Conservation (phyloP, 2,888 invertebrate genomes). For the Drosophila pseudotalamancana region DNA sequence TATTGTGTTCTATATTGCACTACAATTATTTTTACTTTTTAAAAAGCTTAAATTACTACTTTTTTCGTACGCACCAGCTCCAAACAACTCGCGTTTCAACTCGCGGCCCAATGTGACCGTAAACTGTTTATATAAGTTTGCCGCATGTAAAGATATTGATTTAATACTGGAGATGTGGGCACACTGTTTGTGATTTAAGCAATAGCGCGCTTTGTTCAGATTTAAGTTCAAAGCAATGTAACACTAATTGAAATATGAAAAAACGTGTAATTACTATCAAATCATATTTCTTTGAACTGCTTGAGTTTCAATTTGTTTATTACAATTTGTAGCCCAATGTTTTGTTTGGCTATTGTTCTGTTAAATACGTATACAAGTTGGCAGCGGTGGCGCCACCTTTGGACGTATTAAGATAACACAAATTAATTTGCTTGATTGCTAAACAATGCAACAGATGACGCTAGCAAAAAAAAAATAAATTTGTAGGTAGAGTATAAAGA, state of each 20-base stretch:
- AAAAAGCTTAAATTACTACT: constrained; percentile 36
- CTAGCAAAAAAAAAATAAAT: background rate
- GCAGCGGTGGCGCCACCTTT: no score
- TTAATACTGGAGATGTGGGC: constrained; percentile 12
- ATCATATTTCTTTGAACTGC: no score
- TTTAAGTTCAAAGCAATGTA: background rate
- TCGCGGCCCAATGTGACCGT: constrained; percentile 51
- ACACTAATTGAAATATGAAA: background rate
- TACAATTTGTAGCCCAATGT: no score
- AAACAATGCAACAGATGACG: background rate
- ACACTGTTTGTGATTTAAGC: background rate
- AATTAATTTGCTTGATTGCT: no score
- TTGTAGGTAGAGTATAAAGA: no score
- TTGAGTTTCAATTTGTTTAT: no score
- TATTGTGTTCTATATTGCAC: background rate
- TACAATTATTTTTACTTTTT: constrained; percentile 15
- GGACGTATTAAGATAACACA: no score
- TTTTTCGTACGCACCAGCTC: constrained; percentile 38
- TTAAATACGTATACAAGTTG: no score
- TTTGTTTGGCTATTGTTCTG: no score
- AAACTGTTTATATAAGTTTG: background rate
- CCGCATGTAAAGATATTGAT: background rate
- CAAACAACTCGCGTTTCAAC: constrained; percentile 55
- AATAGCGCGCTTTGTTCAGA: background rate
- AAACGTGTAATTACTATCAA: no score